Evolutionary conservation across 1,140 invertebrate species (phyloP).

Genomic region (Hydropsyche tenuis): DNA sequence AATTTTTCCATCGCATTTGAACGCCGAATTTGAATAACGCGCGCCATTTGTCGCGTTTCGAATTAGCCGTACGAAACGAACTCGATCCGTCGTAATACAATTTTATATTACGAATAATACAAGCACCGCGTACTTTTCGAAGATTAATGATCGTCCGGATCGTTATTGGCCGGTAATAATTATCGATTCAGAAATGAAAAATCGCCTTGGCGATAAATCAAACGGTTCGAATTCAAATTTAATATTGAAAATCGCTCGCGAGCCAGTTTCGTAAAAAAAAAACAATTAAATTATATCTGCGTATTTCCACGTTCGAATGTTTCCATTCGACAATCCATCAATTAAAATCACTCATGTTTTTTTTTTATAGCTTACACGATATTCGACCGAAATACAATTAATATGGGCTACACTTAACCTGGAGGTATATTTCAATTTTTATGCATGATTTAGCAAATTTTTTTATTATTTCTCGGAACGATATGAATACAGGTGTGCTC

Average conservation of each 20-base stretch:
- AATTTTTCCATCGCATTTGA: constrained; percentile 2
- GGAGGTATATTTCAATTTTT: constrained; percentile 2
- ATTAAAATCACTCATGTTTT: neutral
- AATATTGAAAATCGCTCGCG: too few relatives aligned
- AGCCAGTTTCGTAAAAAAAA: too few relatives aligned
- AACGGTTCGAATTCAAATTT: too few relatives aligned
- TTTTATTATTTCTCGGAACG: neutral
- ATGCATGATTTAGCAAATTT: neutral
- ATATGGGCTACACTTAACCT: neutral
- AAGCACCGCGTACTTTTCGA: too few relatives aligned
- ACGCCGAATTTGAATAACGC: neutral
- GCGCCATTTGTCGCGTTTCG: neutral
- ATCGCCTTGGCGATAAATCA: too few relatives aligned
- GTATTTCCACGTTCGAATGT: neutral
- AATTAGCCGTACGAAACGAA: too few relatives aligned
- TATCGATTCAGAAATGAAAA: too few relatives aligned
- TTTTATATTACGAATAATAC: too few relatives aligned
- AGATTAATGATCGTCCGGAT: too few relatives aligned
- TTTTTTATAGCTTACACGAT: neutral
- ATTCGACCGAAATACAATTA: neutral
- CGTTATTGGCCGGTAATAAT: too few relatives aligned
- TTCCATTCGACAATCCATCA: neutral
- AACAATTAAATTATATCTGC: too few relatives aligned
- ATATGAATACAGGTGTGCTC: neutral
- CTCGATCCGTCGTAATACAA: too few relatives aligned